Evolutionary conservation across 2,888 invertebrate genomes (phyloP).

Genomic region (Drosophila cognata): DNA sequence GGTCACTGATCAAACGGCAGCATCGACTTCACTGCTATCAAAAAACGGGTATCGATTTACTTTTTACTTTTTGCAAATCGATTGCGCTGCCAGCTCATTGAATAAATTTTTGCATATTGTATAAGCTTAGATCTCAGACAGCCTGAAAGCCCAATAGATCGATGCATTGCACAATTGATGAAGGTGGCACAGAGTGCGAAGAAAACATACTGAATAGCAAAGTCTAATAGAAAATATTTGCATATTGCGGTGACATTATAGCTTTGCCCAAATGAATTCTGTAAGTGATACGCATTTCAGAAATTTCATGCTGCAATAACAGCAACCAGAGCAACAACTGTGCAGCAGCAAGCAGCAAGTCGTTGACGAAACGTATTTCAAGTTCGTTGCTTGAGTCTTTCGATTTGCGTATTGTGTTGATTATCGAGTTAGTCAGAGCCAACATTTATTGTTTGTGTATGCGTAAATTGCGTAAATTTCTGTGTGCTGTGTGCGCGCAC

Average conservation of each 20-base stretch:
- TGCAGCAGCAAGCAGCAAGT: slow-evolving; percentile 27
- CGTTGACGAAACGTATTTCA: slow-evolving; percentile 73
- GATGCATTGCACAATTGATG: slow-evolving; percentile 46
- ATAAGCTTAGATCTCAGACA: slow-evolving; percentile 23
- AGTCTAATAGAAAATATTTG: slow-evolving; percentile 57
- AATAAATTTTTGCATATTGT: slow-evolving; percentile 63
- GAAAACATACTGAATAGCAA: slow-evolving; percentile 49
- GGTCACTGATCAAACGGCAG: slow-evolving; percentile 72
- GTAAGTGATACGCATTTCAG: slow-evolving; percentile 54
- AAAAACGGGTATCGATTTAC: slow-evolving; percentile 28
- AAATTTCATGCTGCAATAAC: slow-evolving; percentile 61
- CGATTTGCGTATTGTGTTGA: slow-evolving; percentile 62
- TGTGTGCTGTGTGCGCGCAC: slow-evolving; percentile 53
- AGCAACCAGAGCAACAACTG: slow-evolving; percentile 26
- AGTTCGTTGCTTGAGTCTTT: slow-evolving; percentile 79
- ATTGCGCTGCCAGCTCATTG: slow-evolving; percentile 53
- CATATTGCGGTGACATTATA: slow-evolving; percentile 35
- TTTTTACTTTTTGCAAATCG: slow-evolving; percentile 58
- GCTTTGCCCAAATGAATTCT: slow-evolving; percentile 57
- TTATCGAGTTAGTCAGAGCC: slow-evolving; percentile 69
- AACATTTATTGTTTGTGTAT: slow-evolving; percentile 39
- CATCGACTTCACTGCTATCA: slow-evolving; percentile 34
- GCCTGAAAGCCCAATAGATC: neutral
- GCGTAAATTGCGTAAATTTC: slow-evolving; percentile 67
- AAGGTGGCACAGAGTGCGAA: slow-evolving; percentile 17